Evolutionary conservation across 2,888 invertebrate genomes (phyloP).

Genomic region (Chydorus sphaericus): DNA sequence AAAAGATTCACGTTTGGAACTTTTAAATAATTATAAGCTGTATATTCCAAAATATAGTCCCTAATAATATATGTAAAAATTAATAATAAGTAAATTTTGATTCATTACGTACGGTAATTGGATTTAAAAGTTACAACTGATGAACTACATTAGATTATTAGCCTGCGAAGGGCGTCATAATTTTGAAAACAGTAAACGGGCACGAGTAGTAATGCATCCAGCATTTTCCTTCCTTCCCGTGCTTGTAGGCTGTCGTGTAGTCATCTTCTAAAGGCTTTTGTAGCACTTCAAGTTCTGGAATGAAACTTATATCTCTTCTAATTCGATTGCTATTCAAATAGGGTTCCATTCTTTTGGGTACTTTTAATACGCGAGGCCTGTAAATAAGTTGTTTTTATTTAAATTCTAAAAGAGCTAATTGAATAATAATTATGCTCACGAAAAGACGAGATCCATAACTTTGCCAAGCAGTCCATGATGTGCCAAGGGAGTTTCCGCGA

Average conservation of each 20-base stretch:
- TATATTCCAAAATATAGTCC: no score
- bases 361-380: neutral
- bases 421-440: neutral
- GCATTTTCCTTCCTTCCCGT: neutral
- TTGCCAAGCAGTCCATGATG: neutral
- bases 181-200: neutral
- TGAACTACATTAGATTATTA: no score
- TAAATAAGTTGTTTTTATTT: neutral
- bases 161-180: no score
- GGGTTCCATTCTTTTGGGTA: neutral
- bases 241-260: neutral
- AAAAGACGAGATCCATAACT: neutral
- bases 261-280: neutral
- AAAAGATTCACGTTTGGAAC: no score
- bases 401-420: neutral
- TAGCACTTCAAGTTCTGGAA: slow-evolving; percentile 1
- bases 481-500: neutral
- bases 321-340: neutral
- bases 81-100: no score
- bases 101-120: no score
- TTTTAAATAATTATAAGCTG: no score
- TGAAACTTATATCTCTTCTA: neutral
- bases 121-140: no score
- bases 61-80: no score
- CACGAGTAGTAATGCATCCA: neutral